A percentile compares a stretch with the other conserved stretches of the same genome.
phyloP scores from a whole-genome alignment of 2,888 invertebrate species.

The Stomorhina lunata region DNA sequence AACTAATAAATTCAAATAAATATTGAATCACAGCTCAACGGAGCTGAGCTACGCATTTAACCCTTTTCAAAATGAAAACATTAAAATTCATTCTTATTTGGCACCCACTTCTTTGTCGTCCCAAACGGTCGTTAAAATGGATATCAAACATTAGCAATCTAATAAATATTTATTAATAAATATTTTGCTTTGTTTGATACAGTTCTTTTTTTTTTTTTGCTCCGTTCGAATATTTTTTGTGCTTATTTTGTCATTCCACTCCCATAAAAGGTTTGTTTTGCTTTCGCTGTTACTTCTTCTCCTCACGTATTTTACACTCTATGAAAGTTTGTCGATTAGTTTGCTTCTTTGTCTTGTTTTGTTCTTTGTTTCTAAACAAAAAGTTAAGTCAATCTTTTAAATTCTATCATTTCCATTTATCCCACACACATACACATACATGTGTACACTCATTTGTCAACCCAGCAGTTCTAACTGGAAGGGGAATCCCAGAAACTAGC shows the following conservation, averaged over 20 bases:
- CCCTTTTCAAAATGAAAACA: slow-evolving; percentile 26
- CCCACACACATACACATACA: neutral
- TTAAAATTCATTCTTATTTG: neutral
- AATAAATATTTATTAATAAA: slow-evolving; percentile 35
- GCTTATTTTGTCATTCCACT: slow-evolving; percentile 41
- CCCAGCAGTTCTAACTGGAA: no score
- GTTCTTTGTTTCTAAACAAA: slow-evolving; percentile 43
- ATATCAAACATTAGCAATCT: neutral
- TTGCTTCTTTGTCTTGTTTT: neutral
- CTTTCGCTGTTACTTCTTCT: neutral
- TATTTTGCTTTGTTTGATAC: slow-evolving; percentile 21
- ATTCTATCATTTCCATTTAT: slow-evolving; percentile 26
- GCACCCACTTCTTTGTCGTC: neutral
- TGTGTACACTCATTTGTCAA: neutral
- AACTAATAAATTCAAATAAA: slow-evolving; percentile 28
- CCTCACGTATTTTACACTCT: slow-evolving; percentile 12
- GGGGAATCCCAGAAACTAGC: no score
- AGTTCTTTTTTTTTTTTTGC: slow-evolving; percentile 19
- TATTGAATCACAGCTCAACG: slow-evolving; percentile 38
- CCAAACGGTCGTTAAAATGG: neutral
- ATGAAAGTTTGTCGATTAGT: slow-evolving; percentile 20
- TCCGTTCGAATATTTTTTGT: no score
- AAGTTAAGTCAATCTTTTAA: slow-evolving; percentile 45
- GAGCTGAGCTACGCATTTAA: slow-evolving; percentile 33
- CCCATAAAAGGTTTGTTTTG: slow-evolving; percentile 50